Evolutionary conservation across 2,888 invertebrate genomes (phyloP).

Genomic region (Parasteatoda lunata): DNA sequence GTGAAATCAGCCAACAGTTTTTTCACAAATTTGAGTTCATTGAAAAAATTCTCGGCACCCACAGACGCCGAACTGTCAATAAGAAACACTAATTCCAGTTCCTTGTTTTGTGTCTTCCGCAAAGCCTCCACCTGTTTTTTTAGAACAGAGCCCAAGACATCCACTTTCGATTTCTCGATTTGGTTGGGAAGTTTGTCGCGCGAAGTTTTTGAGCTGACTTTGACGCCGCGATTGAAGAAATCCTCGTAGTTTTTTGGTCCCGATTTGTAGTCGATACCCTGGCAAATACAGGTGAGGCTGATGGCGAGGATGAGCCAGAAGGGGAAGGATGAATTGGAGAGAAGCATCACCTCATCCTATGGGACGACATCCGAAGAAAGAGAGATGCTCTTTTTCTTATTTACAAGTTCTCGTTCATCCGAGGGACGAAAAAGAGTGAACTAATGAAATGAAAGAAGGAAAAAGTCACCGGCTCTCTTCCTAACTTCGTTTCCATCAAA

Average conservation of each 20-base stretch:
- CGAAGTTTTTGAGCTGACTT: conserved; percentile 67
- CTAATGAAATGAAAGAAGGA: conserved; percentile 32
- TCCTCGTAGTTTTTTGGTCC: conserved; percentile 64
- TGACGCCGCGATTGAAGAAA: conserved; percentile 71
- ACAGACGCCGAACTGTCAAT: conserved; percentile 83
- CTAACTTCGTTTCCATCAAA: background rate
- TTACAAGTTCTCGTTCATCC: conserved; percentile 28
- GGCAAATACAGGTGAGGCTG: background rate
- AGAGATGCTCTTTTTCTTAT: conserved; percentile 10
- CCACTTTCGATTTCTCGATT: conserved; percentile 77
- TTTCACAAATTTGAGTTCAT: conserved; percentile 81
- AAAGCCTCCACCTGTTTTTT: conserved; percentile 78
- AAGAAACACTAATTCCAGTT: conserved; percentile 80
- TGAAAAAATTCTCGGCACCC: conserved; percentile 78
- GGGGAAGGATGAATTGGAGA: conserved; percentile 6
- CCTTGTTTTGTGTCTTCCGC: conserved; percentile 73
- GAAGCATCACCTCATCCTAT: conserved; percentile 38
- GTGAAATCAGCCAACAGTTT: conserved; percentile 81
- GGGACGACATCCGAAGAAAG: conserved; percentile 18
- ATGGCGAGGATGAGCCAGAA: conserved; percentile 26
- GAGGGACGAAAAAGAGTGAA: conserved; percentile 19
- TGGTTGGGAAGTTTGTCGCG: conserved; percentile 73
- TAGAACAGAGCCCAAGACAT: conserved; percentile 78
- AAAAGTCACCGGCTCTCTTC: background rate
- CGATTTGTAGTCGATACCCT: conserved; percentile 38